Percentiles rank a stretch among this genome's conserved stretches.
Conservation (phyloP, 1,140 invertebrate genomes). For the Eriocheir sinensis region DNA sequence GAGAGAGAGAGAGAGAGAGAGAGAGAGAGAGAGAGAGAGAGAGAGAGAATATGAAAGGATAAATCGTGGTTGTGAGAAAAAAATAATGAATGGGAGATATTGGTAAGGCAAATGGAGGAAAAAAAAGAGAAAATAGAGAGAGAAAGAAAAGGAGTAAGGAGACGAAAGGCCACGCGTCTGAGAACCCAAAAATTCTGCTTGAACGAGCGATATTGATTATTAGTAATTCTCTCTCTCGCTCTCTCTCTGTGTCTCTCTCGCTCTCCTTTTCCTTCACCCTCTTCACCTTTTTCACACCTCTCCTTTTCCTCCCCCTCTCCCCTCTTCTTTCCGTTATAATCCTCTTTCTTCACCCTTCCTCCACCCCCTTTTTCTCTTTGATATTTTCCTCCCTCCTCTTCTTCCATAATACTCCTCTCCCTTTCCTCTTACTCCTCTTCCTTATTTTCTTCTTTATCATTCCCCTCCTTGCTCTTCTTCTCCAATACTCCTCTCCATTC, state of each 20-base stretch:
- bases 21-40: constrained; percentile 53
- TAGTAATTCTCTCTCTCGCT: constrained; percentile 43
- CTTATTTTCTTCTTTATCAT: too few relatives aligned
- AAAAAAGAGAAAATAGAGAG: too few relatives aligned
- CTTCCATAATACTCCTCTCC: too few relatives aligned
- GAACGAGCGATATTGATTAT: constrained; percentile 18
- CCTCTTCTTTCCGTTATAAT: neutral
- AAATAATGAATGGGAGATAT: neutral
- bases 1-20: constrained; percentile 47
- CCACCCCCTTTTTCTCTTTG: too few relatives aligned
- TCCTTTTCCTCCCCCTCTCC: neutral
- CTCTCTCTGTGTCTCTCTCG: constrained; percentile 49
- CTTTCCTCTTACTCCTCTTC: too few relatives aligned
- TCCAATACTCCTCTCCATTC: neutral
- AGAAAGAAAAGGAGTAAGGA: neutral
- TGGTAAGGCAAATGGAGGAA: neutral
- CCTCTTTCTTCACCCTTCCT: neutral
- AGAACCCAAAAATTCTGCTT: constrained; percentile 17
- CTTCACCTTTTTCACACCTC: too few relatives aligned
- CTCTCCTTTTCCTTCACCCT: constrained; percentile 35
- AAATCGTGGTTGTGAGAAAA: too few relatives aligned
- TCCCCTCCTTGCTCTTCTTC: too few relatives aligned
- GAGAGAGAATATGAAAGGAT: constrained; percentile 35
- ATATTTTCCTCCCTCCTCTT: too few relatives aligned
- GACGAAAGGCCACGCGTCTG: neutral